Evolutionary conservation across 2,113 vertebrate species (phyloP).

Genomic region (Grantiella picta): DNA sequence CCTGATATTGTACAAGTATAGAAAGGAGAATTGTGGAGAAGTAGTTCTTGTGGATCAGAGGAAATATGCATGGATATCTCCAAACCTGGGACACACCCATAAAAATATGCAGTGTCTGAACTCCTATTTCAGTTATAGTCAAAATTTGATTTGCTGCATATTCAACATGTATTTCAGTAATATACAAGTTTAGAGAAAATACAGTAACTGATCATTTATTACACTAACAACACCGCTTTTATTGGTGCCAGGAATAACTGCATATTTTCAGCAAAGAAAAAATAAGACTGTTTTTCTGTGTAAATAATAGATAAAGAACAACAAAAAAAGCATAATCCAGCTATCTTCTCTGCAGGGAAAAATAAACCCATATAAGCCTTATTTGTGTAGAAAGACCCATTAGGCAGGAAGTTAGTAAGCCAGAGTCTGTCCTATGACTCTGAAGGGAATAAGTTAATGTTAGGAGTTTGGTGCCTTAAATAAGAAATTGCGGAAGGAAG

Average conservation of each 20-base stretch:
- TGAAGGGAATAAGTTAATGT: constrained; percentile 60
- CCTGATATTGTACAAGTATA: background rate
- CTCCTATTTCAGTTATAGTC: background rate
- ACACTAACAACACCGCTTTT: background rate
- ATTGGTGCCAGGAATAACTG: constrained; percentile 68
- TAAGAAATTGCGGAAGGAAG: constrained; percentile 41
- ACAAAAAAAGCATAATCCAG: constrained; percentile 50
- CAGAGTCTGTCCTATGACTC: constrained; percentile 40
- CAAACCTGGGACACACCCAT: background rate
- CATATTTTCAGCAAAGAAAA: constrained; percentile 46
- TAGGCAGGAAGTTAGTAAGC: constrained; percentile 73
- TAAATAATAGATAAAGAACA: constrained; percentile 78
- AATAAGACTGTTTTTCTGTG: constrained; percentile 47
- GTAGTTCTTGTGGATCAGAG: background rate
- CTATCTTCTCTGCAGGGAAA: constrained; percentile 57
- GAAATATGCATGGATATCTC: background rate
- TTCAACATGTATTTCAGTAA: background rate
- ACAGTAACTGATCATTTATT: constrained; percentile 17
- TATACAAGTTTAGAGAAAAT: background rate
- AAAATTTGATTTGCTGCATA: background rate
- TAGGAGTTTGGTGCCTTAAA: constrained; percentile 25
- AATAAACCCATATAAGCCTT: constrained; percentile 56
- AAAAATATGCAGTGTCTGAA: background rate
- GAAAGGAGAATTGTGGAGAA: background rate
- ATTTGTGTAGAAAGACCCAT: constrained; percentile 67